Evolutionary conservation across 2,797 vertebrate species (phyloP).

Genomic region (Toxotes lorentzi): DNA sequence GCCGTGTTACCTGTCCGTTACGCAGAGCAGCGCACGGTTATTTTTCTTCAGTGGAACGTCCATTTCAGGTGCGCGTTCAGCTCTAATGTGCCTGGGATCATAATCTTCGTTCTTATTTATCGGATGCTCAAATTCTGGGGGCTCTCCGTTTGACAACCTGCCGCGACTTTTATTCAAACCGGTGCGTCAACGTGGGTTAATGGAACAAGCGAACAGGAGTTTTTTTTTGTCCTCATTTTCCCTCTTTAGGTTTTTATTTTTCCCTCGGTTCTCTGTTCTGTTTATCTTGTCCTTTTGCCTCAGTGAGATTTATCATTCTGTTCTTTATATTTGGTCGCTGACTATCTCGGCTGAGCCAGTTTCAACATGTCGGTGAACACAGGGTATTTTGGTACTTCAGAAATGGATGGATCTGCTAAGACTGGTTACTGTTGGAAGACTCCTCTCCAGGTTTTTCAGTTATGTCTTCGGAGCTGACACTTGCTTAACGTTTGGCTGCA

Average conservation of each 20-base stretch:
- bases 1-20: constrained; percentile 73
- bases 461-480: constrained; percentile 6
- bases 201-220: constrained; percentile 51
- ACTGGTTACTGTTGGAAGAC: constrained; percentile 14
- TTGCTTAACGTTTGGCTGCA: not conserved
- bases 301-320: not conserved
- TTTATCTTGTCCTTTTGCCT: not conserved
- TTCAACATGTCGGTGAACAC: constrained; percentile 58
- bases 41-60: constrained; percentile 1
- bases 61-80: constrained; percentile 46
- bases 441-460: not conserved
- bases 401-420: constrained; percentile 44
- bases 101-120: not conserved
- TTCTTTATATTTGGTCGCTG: not conserved
- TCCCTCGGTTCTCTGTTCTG: not conserved
- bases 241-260: not conserved
- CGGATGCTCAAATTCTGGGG: not conserved
- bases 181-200: constrained; percentile 74
- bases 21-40: constrained; percentile 61
- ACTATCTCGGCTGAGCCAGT: constrained; percentile 52
- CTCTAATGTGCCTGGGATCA: not conserved
- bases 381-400: not conserved
- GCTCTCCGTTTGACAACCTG: constrained; percentile 47
- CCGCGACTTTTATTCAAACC: constrained; percentile 37
- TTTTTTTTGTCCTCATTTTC: constrained; percentile 28